Percentiles rank a stretch among this genome's conserved stretches.
These are phyloP conservation scores for Petrocephalus zakoni DNA, from an alignment of 2,113 vertebrate genomes.

Conservation along the genomic window DNA sequence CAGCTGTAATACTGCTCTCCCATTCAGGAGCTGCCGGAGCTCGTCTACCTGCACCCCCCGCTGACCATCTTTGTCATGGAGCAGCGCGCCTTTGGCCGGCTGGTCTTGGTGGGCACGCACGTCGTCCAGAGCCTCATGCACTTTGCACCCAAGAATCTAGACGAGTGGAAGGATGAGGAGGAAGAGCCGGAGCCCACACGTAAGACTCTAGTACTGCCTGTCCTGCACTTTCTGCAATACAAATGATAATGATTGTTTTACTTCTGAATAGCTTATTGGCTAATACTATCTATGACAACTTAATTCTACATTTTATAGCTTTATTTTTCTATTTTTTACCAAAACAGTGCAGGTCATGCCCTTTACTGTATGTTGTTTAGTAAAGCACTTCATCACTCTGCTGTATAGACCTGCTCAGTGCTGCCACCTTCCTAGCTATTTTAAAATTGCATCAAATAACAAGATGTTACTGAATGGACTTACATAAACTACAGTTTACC, in stretches of 20 bases:
- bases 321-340: not conserved
- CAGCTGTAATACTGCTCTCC: not conserved
- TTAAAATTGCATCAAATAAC: not conserved
- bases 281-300: not conserved
- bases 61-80: conserved; percentile 86
- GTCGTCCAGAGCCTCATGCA: conserved; percentile 75
- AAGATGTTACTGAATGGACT: not conserved
- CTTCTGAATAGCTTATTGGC: not conserved
- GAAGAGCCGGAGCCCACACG: conserved; percentile 51
- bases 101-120: conserved; percentile 77
- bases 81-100: conserved; percentile 73
- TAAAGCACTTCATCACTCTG: not conserved
- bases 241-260: not conserved
- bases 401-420: not conserved
- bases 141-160: conserved; percentile 62
- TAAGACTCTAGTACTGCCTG: not conserved
- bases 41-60: conserved; percentile 84
- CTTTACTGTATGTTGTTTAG: not conserved
- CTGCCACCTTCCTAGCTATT: not conserved
- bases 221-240: not conserved
- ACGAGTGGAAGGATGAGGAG: conserved; percentile 57
- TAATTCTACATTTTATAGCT: not conserved
- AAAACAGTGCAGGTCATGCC: not conserved
- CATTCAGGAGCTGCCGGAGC: conserved; percentile 79
- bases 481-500: not conserved